phyloP scores from a whole-genome alignment of 2,888 invertebrate species.

The Leptarthrus brevirostris region DNA sequence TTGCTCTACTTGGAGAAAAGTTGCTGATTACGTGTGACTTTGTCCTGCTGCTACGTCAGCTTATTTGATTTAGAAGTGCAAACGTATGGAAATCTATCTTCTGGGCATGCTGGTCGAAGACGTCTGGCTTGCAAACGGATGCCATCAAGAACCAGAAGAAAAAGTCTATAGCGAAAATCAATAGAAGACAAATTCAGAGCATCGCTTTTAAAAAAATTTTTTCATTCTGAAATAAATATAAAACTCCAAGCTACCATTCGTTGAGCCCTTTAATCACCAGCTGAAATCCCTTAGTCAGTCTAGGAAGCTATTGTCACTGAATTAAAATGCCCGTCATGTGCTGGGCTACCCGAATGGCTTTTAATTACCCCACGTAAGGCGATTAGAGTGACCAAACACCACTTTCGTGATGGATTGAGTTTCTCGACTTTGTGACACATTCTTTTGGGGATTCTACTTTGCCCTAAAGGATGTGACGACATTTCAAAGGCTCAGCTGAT shows the following conservation, averaged over 20 bases:
- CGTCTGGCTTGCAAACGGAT: not conserved
- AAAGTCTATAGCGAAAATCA: no score
- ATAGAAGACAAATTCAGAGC: no score
- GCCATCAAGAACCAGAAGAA: not conserved
- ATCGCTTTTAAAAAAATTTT: no score
- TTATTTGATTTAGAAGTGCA: not conserved
- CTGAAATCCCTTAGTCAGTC: no score
- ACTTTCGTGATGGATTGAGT: conserved; percentile 3
- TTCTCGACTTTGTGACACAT: conserved; percentile 2
- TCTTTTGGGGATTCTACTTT: conserved; percentile 14
- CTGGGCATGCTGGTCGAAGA: no score
- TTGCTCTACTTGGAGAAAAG: no score
- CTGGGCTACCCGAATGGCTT: not conserved
- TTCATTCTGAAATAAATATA: no score
- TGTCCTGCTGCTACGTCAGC: not conserved
- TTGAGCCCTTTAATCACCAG: no score
- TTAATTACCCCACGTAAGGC: conserved; percentile 25
- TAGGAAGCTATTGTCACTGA: no score
- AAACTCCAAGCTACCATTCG: no score
- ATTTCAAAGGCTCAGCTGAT: not conserved
- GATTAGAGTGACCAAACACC: conserved; percentile 18
- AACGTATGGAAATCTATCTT: not conserved
- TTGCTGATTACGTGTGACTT: not conserved
- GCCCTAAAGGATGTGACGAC: conserved; percentile 8
- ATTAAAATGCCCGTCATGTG: conserved; percentile 6